phyloP scores from a whole-genome alignment of 1,140 invertebrate species.

The Aphelenchoides fujianensis region DNA sequence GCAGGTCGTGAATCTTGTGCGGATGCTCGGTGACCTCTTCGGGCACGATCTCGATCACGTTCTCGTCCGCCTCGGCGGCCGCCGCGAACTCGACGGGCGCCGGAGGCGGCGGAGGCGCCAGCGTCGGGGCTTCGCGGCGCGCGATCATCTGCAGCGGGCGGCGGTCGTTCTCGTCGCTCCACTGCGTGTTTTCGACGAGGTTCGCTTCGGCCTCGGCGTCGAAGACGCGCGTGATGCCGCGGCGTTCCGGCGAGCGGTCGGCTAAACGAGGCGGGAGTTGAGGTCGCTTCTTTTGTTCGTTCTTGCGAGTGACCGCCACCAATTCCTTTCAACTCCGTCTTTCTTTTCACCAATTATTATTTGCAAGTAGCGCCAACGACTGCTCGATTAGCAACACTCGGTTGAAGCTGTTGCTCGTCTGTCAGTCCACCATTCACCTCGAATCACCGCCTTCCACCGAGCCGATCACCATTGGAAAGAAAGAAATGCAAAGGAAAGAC shows the following conservation, averaged over 20 bases:
- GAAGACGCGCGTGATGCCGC: background rate
- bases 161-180: background rate
- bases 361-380: no score
- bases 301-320: no score
- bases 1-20: slow-evolving; percentile 19
- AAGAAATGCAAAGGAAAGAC: background rate
- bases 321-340: no score
- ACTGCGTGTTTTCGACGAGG: slow-evolving; percentile 6
- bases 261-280: background rate
- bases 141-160: background rate
- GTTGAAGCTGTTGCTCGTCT: background rate
- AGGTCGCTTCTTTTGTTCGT: no score
- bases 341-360: no score
- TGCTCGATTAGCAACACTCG: no score
- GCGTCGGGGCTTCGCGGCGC: background rate
- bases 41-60: slow-evolving; percentile 17
- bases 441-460: background rate
- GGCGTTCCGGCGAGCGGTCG: background rate
- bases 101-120: background rate
- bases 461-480: background rate
- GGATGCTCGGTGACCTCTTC: slow-evolving; percentile 26
- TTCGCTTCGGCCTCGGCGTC: background rate
- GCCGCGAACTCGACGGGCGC: background rate
- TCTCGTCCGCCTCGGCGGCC: background rate
- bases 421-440: background rate